Conservation (phyloP, 2,888 invertebrate species). For the Cheilosia impressa region DNA sequence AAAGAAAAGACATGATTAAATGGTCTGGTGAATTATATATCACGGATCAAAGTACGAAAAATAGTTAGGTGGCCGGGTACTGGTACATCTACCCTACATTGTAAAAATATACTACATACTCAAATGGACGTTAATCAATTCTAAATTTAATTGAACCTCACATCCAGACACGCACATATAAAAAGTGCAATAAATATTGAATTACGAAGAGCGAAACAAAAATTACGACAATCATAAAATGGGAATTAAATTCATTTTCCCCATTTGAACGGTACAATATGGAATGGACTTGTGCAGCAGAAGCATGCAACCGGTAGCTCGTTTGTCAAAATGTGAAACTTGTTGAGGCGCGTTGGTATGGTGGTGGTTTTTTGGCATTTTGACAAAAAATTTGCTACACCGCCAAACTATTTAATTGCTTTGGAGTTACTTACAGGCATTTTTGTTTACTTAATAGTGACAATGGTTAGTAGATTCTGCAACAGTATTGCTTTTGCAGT, state of each 20-base stretch:
- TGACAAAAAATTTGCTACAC: slow-evolving; percentile 32
- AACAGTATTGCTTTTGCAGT: too few relatives aligned
- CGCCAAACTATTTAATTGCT: slow-evolving; percentile 9
- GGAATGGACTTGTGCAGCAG: neutral
- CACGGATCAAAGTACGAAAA: too few relatives aligned
- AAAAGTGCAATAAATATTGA: slow-evolving; percentile 27
- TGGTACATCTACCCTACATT: too few relatives aligned
- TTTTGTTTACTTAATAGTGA: neutral
- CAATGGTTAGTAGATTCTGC: too few relatives aligned
- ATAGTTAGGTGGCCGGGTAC: too few relatives aligned
- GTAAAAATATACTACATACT: neutral
- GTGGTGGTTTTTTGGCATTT: slow-evolving; percentile 43
- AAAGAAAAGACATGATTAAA: too few relatives aligned
- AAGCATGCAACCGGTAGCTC: slow-evolving; percentile 56
- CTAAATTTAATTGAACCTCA: slow-evolving; percentile 10
- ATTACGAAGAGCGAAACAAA: slow-evolving; percentile 7
- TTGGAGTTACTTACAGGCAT: slow-evolving; percentile 12
- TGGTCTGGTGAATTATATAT: too few relatives aligned
- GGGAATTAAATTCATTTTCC: slow-evolving; percentile 38
- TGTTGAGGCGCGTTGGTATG: slow-evolving; percentile 35
- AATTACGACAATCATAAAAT: slow-evolving; percentile 44
- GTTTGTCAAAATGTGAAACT: slow-evolving; percentile 56
- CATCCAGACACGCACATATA: slow-evolving; percentile 4
- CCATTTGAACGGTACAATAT: neutral
- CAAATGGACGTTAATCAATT: neutral